Evolutionary conservation across 2,797 vertebrate genomes (phyloP).

Genomic region (Gastrophryne carolinensis): DNA sequence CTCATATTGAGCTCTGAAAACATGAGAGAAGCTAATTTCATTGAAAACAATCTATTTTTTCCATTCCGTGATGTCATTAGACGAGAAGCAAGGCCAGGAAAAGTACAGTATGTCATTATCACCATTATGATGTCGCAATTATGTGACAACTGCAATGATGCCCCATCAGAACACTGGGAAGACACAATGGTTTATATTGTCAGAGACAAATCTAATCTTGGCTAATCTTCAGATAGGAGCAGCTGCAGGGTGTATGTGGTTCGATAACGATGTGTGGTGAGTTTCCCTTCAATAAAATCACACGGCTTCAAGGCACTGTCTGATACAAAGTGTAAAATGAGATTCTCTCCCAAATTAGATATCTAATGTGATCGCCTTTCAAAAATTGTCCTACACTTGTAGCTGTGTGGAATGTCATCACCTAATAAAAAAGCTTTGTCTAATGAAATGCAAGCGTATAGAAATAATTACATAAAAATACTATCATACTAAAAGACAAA

Average conservation of each 20-base stretch:
- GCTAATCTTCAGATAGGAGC: slow-evolving; percentile 9
- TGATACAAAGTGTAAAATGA: slow-evolving; percentile 39
- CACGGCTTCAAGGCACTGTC: slow-evolving; percentile 27
- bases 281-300: slow-evolving; percentile 36
- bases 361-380: not conserved
- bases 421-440: too few relatives aligned
- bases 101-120: slow-evolving; percentile 10
- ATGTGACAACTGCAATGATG: slow-evolving; percentile 16
- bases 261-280: slow-evolving; percentile 26
- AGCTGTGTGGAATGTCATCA: not conserved
- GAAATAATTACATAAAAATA: too few relatives aligned
- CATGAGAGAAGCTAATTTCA: not conserved
- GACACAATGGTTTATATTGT: slow-evolving; percentile 20
- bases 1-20: not conserved
- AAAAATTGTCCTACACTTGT: not conserved
- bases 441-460: too few relatives aligned
- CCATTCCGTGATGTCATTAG: not conserved
- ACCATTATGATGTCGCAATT: slow-evolving; percentile 27
- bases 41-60: not conserved
- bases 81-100: slow-evolving; percentile 1
- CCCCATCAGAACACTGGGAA: not conserved
- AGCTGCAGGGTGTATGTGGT: slow-evolving; percentile 33
- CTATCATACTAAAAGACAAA: too few relatives aligned
- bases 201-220: slow-evolving; percentile 37
- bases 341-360: slow-evolving; percentile 19